A percentile compares a stretch with the other conserved stretches of the same genome.
These are phyloP conservation scores for Microctonus hyperodae DNA, from an alignment of 2,888 invertebrate genomes.

Conservation along the genomic window DNA sequence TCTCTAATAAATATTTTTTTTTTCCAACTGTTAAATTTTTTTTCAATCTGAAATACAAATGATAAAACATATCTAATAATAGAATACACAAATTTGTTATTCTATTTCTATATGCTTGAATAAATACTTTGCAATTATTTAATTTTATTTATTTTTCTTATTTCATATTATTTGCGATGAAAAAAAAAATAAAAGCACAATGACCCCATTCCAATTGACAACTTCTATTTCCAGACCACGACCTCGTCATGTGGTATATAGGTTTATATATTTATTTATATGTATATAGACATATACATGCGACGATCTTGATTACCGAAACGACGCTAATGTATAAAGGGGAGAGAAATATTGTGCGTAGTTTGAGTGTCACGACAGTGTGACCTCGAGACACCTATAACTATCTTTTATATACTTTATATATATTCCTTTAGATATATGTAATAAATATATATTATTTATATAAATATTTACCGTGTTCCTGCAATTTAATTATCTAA, in stretches of 20 bases:
- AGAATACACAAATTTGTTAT: no score
- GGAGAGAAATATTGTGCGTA: conserved; percentile 8
- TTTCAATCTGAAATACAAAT: no score
- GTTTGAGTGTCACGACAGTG: conserved; percentile 19
- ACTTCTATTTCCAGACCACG: not conserved
- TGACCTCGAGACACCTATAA: conserved; percentile 29
- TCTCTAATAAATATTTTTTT: no score
- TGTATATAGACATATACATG: not conserved
- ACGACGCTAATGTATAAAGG: conserved; percentile 15
- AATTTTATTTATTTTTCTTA: not conserved
- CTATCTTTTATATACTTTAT: no score
- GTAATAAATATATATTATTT: no score
- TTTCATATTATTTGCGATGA: not conserved
- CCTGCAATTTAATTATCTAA: conserved; percentile 29
- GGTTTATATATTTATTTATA: not conserved
- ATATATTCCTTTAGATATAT: no score
- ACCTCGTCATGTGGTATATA: not conserved
- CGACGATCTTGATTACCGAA: conserved; percentile 23
- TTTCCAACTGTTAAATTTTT: no score
- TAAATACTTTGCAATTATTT: not conserved
- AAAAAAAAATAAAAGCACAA: not conserved
- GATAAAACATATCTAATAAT: no score
- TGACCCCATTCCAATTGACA: conserved; percentile 2
- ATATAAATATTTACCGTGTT: not conserved
- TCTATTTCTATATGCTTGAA: not conserved